phyloP scores from a whole-genome alignment of 2,888 invertebrate genomes.

The Halocaridina rubra region DNA sequence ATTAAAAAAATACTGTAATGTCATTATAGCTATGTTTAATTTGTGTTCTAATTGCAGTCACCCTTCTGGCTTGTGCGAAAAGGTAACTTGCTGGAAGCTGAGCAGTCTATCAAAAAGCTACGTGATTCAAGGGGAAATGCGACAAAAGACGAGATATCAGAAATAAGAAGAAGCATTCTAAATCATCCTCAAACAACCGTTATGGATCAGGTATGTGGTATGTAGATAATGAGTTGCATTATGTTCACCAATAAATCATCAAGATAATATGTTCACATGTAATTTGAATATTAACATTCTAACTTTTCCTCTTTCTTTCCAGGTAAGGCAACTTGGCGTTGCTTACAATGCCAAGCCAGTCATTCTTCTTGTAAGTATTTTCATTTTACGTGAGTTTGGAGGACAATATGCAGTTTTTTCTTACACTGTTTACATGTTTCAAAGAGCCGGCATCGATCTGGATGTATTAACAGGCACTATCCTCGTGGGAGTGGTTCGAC shows the following conservation, averaged over 20 bases:
- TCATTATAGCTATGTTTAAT: too few species aligned
- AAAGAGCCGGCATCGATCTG: constrained; percentile 13
- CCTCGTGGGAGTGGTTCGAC: constrained; percentile 67
- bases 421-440: constrained; percentile 40
- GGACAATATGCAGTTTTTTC: constrained; percentile 36
- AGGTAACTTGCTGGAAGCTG: constrained; percentile 18
- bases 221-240: too few species aligned
- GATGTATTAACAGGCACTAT: constrained; percentile 67
- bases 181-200: constrained; percentile 7
- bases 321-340: constrained; percentile 7
- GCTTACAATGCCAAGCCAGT: neutral
- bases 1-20: too few species aligned
- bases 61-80: constrained; percentile 30
- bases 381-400: constrained; percentile 31
- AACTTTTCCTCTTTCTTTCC: neutral
- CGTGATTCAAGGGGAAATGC: neutral
- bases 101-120: neutral
- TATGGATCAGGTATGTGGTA: constrained; percentile 21
- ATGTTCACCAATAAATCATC: too few species aligned
- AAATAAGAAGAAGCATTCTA: constrained; percentile 17
- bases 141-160: neutral
- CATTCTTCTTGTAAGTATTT: neutral
- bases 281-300: too few species aligned
- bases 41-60: too few species aligned
- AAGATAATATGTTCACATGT: too few species aligned